A percentile compares a stretch with the other conserved stretches of the same genome.
These are phyloP conservation scores for Laterallus jamaicensis DNA, from an alignment of 2,113 vertebrate species.

Conservation along the genomic window DNA sequence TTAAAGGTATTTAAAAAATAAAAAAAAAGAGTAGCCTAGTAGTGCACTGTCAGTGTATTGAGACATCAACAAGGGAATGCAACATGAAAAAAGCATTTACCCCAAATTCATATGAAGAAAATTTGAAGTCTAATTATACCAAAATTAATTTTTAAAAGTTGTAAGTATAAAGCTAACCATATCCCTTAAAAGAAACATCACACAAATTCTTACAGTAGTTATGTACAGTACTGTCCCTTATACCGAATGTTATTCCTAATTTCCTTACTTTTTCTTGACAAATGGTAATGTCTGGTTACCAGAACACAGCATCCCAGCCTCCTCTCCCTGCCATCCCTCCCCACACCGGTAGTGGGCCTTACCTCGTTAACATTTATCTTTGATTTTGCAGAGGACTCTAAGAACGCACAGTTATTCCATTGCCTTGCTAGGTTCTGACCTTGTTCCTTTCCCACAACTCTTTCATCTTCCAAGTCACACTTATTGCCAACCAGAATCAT, in stretches of 20 bases:
- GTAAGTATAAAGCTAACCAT: not conserved
- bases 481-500: slow-evolving; percentile 99
- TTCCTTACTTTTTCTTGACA: not conserved
- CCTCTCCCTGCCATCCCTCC: not conserved
- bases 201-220: not conserved
- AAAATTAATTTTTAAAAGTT: not conserved
- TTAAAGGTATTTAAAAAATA: not conserved
- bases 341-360: not conserved
- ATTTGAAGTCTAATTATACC: not conserved
- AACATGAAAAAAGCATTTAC: not conserved
- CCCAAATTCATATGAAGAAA: not conserved
- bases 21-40: not conserved
- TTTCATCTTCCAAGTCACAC: slow-evolving; percentile 97
- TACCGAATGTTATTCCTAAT: not conserved
- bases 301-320: not conserved
- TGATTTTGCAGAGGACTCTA: slow-evolving; percentile 98
- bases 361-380: slow-evolving; percentile 99
- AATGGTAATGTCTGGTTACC: not conserved
- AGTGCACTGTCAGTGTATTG: not conserved
- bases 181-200: not conserved
- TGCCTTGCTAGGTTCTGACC: slow-evolving; percentile 95
- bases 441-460: slow-evolving; percentile 97
- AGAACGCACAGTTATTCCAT: slow-evolving; percentile 97
- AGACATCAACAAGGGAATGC: not conserved
- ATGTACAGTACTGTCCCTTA: not conserved